Percentiles rank a stretch among this genome's conserved stretches.
phyloP scores from a whole-genome alignment of 1,140 invertebrate genomes.

The Euwallacea similis region DNA sequence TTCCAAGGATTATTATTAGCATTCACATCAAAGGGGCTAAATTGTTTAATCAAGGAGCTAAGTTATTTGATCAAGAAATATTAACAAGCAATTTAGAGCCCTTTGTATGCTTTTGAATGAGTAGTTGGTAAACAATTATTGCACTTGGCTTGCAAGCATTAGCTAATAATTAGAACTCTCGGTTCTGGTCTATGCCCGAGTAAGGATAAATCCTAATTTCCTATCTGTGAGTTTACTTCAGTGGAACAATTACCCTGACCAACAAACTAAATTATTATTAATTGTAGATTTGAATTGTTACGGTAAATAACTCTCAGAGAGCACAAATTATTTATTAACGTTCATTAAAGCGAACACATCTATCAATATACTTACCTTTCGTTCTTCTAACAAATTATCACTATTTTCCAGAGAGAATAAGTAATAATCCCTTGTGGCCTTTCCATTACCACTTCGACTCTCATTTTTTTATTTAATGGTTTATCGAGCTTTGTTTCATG shows the following conservation, averaged over 20 bases:
- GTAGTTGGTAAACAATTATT: conserved; percentile 6
- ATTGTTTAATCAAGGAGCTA: neutral
- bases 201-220: conserved; percentile 4
- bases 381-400: too few relatives aligned
- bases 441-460: too few relatives aligned
- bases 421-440: too few relatives aligned
- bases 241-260: neutral
- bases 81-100: conserved; percentile 4
- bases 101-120: neutral
- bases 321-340: too few relatives aligned
- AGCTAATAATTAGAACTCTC: conserved; percentile 4
- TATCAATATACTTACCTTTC: too few relatives aligned
- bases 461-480: too few relatives aligned
- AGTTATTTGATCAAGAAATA: conserved; percentile 6
- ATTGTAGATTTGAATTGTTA: too few relatives aligned
- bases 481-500: too few relatives aligned
- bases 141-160: conserved; percentile 3
- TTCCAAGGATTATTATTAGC: neutral
- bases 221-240: neutral
- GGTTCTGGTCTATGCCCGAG: neutral
- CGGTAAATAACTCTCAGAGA: too few relatives aligned
- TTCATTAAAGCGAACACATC: too few relatives aligned
- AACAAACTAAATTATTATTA: too few relatives aligned
- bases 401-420: too few relatives aligned
- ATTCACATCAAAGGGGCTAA: neutral